Base-by-base conservation (phyloP, 2,113 vertebrate genomes). In the Clarias gariepinus region DNA sequence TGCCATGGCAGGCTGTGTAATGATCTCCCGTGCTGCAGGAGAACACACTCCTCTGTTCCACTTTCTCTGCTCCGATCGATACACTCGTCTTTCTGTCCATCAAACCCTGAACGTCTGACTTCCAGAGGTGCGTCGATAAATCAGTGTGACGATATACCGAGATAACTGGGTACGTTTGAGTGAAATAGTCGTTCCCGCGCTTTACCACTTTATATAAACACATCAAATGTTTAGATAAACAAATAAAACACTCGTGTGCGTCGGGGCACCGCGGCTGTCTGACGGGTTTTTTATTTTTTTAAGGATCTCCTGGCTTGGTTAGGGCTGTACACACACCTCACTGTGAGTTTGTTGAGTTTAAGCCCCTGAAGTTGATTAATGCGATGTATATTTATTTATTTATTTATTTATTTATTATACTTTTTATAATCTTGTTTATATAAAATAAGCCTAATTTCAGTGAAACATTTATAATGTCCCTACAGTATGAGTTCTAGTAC, bases 21-120 rank as follows among this genome's bases (percentile, higher is more conserved):
- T 83, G 89, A 82, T 90, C 88, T 73, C 85, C 81, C 84, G 87
- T 88, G 91, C 84, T 80, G 86, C 86, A 63, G 55, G 80, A 87
- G 86, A 86, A 89, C 61, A 25, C 81, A 79, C 81, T 91, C 91
- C 89, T 87, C 66, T 12, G 53, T 57, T 58, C 28, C 30, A 16
- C 18, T 88, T 63, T 90, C n/a, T 30, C 33, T 18, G 53, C 82
- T n/a, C 68, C 16, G 30, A 58, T 71, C 82, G 28, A 83, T 57
- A 55, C 52, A n/a, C 33, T 18, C 81, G 15, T 66, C 60, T 53
- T 52, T 76, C 73, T 74, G 21, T 74, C 23, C 21, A 74, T 74
- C 71, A 74, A 53, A 15, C 5, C 25, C 74, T 53, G 23, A 28
- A 53, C 74, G 53, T 30, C 74, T 53, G 47, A 28, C 74, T 52